These are phyloP conservation scores for Hirundo rustica DNA, from an alignment of 2,797 vertebrate species.

Conservation along the genomic window DNA sequence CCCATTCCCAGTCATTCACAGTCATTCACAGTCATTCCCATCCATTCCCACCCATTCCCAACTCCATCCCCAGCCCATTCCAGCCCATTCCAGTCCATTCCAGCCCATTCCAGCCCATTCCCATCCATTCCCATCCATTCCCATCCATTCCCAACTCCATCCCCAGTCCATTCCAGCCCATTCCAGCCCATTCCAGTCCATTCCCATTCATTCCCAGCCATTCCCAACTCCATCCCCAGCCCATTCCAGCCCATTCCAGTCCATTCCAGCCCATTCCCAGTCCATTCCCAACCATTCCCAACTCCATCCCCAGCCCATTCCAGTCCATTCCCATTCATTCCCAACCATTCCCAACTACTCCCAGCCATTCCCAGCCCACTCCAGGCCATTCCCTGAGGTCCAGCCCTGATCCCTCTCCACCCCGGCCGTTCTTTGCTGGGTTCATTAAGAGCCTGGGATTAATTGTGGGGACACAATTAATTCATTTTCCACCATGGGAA, in stretches of 20 bases:
- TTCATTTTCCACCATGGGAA: too few species aligned
- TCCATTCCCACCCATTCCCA: too few species aligned
- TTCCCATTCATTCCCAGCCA: not conserved
- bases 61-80: not conserved
- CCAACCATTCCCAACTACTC: not conserved
- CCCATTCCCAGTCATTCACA: not conserved
- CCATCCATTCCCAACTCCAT: rapidly evolving
- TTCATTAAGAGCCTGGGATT: too few species aligned
- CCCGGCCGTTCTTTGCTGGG: too few species aligned
- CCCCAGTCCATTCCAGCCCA: not conserved
- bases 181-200: not conserved
- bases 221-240: not conserved
- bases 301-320: not conserved
- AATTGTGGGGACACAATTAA: too few species aligned
- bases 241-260: too few species aligned
- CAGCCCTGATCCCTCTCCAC: too few species aligned
- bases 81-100: too few species aligned
- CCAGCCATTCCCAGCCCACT: not conserved
- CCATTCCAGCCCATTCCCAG: too few species aligned
- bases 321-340: not conserved
- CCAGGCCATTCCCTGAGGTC: too few species aligned
- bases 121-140: not conserved
- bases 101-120: not conserved
- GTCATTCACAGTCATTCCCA: not conserved
- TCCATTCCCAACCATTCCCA: too few species aligned